Evolutionary conservation across 2,797 vertebrate species (phyloP).

Genomic region (Tinamus major): DNA sequence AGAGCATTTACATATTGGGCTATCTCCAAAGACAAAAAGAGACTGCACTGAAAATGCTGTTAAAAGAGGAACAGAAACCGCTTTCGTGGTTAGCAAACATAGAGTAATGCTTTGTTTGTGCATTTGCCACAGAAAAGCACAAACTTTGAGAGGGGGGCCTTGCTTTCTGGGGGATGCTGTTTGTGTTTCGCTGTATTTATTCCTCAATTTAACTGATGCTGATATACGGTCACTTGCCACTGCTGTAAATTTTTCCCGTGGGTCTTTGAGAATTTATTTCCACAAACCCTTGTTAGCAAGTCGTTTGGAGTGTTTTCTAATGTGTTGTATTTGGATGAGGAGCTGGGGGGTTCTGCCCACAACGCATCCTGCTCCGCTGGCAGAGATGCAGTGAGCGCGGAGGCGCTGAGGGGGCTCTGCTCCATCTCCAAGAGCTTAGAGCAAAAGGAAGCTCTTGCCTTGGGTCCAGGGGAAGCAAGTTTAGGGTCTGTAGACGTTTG

Average conservation of each 20-base stretch:
- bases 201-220: not conserved
- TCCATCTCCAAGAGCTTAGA: not conserved
- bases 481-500: not conserved
- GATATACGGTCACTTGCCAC: not conserved
- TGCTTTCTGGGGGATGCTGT: not conserved
- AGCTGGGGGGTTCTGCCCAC: not conserved
- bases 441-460: not conserved
- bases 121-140: constrained; percentile 1
- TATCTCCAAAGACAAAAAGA: constrained; percentile 54
- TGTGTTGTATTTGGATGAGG: not conserved
- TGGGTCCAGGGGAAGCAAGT: not conserved
- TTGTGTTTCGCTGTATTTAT: not conserved
- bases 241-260: not conserved
- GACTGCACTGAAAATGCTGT: constrained; percentile 4
- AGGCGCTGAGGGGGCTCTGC: not conserved
- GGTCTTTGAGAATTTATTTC: constrained; percentile 17
- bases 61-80: constrained; percentile 16
- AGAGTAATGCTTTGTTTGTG: not conserved
- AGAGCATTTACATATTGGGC: constrained; percentile 35
- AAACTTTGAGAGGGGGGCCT: not conserved
- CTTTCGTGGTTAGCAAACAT: not conserved
- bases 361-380: not conserved
- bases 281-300: not conserved
- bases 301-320: constrained; percentile 46
- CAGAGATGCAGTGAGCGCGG: not conserved